A percentile compares a stretch with the other conserved stretches of the same genome.
Conservation (phyloP, 1,140 invertebrate species). For the Physella acuta region DNA sequence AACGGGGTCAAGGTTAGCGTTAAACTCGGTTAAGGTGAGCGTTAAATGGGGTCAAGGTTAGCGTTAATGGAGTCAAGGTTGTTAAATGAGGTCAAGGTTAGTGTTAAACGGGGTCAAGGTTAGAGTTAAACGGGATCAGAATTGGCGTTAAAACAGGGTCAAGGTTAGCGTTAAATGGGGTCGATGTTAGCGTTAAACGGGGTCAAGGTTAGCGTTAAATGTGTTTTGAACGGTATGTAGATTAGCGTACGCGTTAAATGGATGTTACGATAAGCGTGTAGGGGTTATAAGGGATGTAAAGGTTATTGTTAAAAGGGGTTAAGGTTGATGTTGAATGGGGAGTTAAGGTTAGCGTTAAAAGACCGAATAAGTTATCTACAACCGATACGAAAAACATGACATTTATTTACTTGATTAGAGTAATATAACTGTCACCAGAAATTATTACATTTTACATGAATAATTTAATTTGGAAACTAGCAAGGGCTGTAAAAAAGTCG, state of each 20-base stretch:
- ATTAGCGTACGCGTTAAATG: no score
- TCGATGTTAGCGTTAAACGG: not conserved
- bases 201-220: not conserved
- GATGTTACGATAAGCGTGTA: no score
- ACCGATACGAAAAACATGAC: no score
- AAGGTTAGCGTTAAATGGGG: not conserved
- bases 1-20: not conserved
- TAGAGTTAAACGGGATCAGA: constrained; percentile 62
- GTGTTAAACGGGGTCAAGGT: no score
- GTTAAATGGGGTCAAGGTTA: not conserved
- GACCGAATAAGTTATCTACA: not conserved
- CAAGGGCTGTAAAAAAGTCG: no score
- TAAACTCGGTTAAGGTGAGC: not conserved
- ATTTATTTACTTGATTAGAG: no score
- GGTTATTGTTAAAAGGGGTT: no score
- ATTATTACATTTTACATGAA: no score
- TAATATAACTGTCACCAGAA: no score
- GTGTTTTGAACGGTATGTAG: not conserved
- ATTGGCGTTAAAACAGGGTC: not conserved
- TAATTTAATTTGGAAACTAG: no score
- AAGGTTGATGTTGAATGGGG: constrained; percentile 69
- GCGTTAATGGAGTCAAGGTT: not conserved
- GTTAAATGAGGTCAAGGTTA: no score
- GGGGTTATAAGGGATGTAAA: no score
- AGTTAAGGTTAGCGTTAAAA: not conserved